Conservation (phyloP, 2,113 vertebrate genomes). For the Rhodinocichla rosea region DNA sequence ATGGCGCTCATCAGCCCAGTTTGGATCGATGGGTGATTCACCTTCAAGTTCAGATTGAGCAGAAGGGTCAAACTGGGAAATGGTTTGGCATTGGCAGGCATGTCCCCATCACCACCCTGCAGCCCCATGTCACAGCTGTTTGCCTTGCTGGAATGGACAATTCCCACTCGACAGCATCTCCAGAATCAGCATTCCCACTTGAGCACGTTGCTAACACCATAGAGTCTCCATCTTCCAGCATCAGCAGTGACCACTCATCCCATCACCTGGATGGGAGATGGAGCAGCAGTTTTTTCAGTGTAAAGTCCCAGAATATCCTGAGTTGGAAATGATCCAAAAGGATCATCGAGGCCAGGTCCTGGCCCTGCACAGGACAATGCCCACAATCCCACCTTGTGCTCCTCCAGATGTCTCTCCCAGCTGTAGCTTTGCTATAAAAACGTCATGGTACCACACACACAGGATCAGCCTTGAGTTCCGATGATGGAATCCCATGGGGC, state of each 20-base stretch:
- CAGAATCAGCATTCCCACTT: background rate
- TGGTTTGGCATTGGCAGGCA: background rate
- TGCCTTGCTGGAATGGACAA: background rate
- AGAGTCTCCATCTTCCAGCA: background rate
- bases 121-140: background rate
- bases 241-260: fast-evolving
- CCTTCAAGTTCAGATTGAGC: slow-evolving; percentile 70
- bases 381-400: background rate
- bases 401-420: background rate
- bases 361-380: background rate
- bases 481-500: background rate
- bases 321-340: background rate
- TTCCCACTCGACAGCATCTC: background rate
- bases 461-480: background rate
- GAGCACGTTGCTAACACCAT: background rate
- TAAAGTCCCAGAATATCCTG: background rate
- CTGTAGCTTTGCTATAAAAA: background rate
- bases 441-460: fast-evolving
- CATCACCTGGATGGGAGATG: background rate
- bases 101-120: fast-evolving
- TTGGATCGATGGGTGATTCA: slow-evolving; percentile 59
- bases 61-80: slow-evolving; percentile 55
- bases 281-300: background rate
- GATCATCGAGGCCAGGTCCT: background rate
- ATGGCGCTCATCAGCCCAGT: background rate